These are phyloP conservation scores for Yponomeuta cagnagella DNA, from an alignment of 2,888 invertebrate species.

Conservation along the genomic window DNA sequence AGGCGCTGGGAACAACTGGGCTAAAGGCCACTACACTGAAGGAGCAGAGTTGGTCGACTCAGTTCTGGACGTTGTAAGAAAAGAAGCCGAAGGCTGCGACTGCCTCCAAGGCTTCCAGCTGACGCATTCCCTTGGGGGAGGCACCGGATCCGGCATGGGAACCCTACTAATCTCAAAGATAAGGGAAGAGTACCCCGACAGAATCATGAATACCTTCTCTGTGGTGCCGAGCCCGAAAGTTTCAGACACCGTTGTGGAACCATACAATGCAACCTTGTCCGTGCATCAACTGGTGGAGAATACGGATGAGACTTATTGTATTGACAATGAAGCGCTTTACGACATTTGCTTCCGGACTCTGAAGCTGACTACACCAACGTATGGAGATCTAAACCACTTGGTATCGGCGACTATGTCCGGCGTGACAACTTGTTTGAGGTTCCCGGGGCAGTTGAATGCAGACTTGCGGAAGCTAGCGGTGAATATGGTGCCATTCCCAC, in stretches of 20 bases:
- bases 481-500: constrained; percentile 79
- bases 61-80: constrained; percentile 85
- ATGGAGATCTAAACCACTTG: constrained; percentile 88
- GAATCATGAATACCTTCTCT: constrained; percentile 88
- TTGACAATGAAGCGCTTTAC: constrained; percentile 81
- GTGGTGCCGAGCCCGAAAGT: constrained; percentile 89
- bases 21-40: constrained; percentile 91
- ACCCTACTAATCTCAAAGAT: constrained; percentile 89
- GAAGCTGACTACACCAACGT: constrained; percentile 84
- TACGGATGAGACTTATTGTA: constrained; percentile 78
- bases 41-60: constrained; percentile 92
- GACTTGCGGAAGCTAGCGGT: constrained; percentile 64
- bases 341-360: constrained; percentile 89
- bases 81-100: constrained; percentile 93
- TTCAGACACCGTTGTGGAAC: constrained; percentile 78
- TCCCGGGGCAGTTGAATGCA: constrained; percentile 67
- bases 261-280: constrained; percentile 90
- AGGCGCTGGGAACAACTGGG: constrained; percentile 69
- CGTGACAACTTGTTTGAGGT: constrained; percentile 86
- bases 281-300: constrained; percentile 91
- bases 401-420: constrained; percentile 92
- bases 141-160: constrained; percentile 68
- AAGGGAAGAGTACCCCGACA: constrained; percentile 92
- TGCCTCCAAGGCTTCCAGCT: constrained; percentile 92
- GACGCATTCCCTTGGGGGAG: constrained; percentile 81